These are phyloP conservation scores for Catocala fraxini DNA, from an alignment of 2,888 invertebrate genomes.

Conservation along the genomic window DNA sequence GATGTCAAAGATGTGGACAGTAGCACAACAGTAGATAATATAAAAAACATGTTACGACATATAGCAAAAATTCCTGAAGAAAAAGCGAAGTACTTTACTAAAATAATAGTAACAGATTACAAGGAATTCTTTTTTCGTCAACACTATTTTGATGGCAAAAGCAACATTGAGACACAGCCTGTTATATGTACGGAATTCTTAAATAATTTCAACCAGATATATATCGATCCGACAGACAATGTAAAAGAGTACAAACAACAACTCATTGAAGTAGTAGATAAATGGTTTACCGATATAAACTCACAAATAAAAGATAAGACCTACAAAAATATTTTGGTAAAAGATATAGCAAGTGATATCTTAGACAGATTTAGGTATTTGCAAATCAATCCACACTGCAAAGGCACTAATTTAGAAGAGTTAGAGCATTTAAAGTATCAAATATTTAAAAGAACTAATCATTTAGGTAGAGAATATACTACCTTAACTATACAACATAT, in stretches of 20 bases:
- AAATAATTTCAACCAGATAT: too few species aligned
- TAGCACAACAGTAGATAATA: constrained; percentile 7
- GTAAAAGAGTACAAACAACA: constrained; percentile 21
- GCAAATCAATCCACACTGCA: constrained; percentile 54
- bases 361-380: constrained; percentile 70
- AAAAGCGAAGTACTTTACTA: constrained; percentile 37
- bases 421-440: constrained; percentile 72
- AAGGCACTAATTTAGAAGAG: constrained; percentile 58
- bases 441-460: constrained; percentile 73
- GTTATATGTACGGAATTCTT: too few species aligned
- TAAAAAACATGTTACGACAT: constrained; percentile 22
- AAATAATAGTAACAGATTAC: constrained; percentile 37
- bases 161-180: not conserved
- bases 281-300: constrained; percentile 31
- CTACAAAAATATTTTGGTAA: constrained; percentile 29
- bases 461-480: constrained; percentile 59
- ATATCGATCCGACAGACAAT: constrained; percentile 4
- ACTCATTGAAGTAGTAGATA: constrained; percentile 27
- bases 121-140: constrained; percentile 37
- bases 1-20: constrained; percentile 26
- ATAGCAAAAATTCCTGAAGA: constrained; percentile 33
- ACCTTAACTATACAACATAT: constrained; percentile 56
- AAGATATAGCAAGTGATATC: constrained; percentile 70
- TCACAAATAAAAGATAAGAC: constrained; percentile 14
- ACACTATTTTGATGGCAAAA: constrained; percentile 17